These are phyloP conservation scores for Myathropa florea DNA, from an alignment of 2,888 invertebrate species.

Conservation along the genomic window DNA sequence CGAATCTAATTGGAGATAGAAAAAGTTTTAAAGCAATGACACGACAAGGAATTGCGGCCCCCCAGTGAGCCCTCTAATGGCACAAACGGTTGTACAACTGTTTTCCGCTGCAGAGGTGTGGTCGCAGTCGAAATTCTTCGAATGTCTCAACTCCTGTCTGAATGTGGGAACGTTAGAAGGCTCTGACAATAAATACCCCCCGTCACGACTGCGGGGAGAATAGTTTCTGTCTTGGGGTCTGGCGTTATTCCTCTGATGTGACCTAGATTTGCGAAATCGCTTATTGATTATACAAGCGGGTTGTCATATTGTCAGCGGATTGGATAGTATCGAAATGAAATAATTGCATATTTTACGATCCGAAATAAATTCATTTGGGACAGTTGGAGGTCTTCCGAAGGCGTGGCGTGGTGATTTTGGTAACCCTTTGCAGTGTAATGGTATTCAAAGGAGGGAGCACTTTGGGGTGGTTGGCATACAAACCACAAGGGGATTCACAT, in stretches of 20 bases:
- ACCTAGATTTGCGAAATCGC: constrained; percentile 78
- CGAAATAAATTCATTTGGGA: constrained; percentile 43
- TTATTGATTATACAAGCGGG: constrained; percentile 80
- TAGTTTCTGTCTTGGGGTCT: constrained; percentile 76
- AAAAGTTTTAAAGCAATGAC: constrained; percentile 2
- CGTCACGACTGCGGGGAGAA: constrained; percentile 14
- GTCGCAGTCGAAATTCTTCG: constrained; percentile 6
- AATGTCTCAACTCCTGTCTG: not conserved
- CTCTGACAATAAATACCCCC: constrained; percentile 32
- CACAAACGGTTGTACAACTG: constrained; percentile 23
- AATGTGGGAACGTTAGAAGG: constrained; percentile 37
- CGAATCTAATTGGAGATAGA: constrained; percentile 74
- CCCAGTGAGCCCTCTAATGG: constrained; percentile 4
- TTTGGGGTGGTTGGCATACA: not conserved
- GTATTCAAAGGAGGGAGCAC: not conserved
- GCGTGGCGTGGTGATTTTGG: not conserved
- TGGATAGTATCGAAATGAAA: constrained; percentile 52
- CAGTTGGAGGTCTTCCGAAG: constrained; percentile 42
- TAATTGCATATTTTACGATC: constrained; percentile 59
- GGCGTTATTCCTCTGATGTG: constrained; percentile 78
- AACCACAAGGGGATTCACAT: not conserved
- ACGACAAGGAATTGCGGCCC: constrained; percentile 6
- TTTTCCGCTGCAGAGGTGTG: not conserved
- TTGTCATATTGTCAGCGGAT: constrained; percentile 43
- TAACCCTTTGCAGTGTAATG: not conserved